phyloP scores from a whole-genome alignment of 2,888 invertebrate genomes.

The Antitype chi region DNA sequence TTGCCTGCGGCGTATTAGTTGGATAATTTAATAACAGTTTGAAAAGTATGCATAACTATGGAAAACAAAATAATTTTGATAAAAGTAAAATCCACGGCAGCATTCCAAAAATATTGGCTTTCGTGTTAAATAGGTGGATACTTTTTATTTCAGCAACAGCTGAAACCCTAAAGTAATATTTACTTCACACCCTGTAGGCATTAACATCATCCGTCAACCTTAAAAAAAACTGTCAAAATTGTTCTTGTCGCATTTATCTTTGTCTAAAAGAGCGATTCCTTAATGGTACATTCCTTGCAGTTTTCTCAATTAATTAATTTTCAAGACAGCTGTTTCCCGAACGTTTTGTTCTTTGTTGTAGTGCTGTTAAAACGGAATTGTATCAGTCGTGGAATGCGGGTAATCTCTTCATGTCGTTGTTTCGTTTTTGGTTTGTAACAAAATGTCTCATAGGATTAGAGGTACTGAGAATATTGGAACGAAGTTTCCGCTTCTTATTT shows the following conservation, averaged over 20 bases:
- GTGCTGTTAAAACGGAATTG: slow-evolving; percentile 17
- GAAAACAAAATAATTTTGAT: background rate
- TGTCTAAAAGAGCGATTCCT: slow-evolving; percentile 55
- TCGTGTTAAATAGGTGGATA: background rate
- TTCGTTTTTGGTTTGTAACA: background rate
- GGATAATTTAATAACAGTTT: background rate
- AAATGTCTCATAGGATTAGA: background rate
- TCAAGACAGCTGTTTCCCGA: slow-evolving; percentile 36
- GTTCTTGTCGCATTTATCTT: slow-evolving; percentile 48
- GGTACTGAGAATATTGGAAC: no score
- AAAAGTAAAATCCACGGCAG: background rate
- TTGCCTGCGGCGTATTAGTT: background rate
- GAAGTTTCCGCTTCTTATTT: no score
- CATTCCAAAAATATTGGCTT: background rate
- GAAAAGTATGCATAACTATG: background rate
- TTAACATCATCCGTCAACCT: background rate
- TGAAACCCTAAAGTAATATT: background rate
- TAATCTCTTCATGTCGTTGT: slow-evolving; percentile 19
- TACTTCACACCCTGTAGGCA: background rate
- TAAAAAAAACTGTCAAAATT: slow-evolving; percentile 14
- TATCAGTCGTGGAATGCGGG: slow-evolving; percentile 29
- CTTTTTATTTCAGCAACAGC: background rate
- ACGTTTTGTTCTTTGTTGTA: slow-evolving; percentile 37
- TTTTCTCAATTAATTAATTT: slow-evolving; percentile 56
- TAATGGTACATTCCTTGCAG: slow-evolving; percentile 48